Evolutionary conservation across 2,888 invertebrate species (phyloP), one percentile per base, ranked within the genome.

Genomic region (Chaetogeoica ovagalla): DNA sequence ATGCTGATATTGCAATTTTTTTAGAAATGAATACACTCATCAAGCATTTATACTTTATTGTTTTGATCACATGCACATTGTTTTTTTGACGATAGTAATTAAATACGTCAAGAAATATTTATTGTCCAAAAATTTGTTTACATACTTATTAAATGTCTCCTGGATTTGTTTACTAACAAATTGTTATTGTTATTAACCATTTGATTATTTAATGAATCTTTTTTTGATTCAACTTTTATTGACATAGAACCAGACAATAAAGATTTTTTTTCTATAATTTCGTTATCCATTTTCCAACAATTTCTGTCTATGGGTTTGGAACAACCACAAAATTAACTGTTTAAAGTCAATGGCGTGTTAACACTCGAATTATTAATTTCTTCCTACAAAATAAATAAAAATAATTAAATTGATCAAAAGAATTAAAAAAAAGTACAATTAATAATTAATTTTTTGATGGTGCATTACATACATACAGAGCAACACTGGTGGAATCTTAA

Each of bases 301-400:
- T 19, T 0, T 19, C 57, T 23, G 17, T 75, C 66, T 19, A 66
- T 2, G 6, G 55, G 21, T 7, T 13, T 59, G 9, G 69, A 77
- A 52, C 69, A 69, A 3, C 13, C 37, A 77, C 76, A 77, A 5
- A 77, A n/a, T 37, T 9, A 0, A 37, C 60, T 69, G 6, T 52
- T 21, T 13, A 0, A 1, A 48, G 48, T 37, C 11, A 77, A 62
- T 0, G 17, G 23, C 13, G 68, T 0, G 15, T 19, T 7, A 19
- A 11, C 23, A 66, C 23, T 77, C 62, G 52, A 77, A 4, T 11
- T 2, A n/a, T 48, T 30, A 59, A 59, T 8, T 0, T 0, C 2
- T 37, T 60, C n/a, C 76, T 77, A 69, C 0, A 66, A 43, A 68
- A 75, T 23, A 55, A 55, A 55, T 11, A 73, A 62, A 63, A n/a